Percentiles rank a stretch among this genome's conserved stretches.
phyloP scores from a whole-genome alignment of 2,888 invertebrate species.

The Laspeyria flexula region DNA sequence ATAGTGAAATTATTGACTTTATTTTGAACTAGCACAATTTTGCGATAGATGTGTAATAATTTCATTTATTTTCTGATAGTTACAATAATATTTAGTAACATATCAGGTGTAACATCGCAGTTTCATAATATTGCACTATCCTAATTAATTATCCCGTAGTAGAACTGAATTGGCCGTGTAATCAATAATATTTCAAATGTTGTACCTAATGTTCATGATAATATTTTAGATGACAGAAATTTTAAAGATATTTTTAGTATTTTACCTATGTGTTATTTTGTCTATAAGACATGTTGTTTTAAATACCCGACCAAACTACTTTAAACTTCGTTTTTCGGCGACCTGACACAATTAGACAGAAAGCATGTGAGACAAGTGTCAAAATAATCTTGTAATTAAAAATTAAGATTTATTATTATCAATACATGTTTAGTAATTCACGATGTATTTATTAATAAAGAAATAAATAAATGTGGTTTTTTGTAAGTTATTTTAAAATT shows the following conservation, averaged over 20 bases:
- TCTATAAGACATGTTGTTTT: conserved; percentile 35
- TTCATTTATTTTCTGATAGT: too few species aligned
- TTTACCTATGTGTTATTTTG: conserved; percentile 37
- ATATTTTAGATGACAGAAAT: conserved; percentile 4
- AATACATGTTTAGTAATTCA: conserved; percentile 81
- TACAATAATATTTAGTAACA: too few species aligned
- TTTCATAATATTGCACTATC: too few species aligned
- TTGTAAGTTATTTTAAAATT: conserved; percentile 86
- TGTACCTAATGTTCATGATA: conserved; percentile 12
- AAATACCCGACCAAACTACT: conserved; percentile 44
- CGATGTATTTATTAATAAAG: conserved; percentile 70
- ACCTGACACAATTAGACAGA: conserved; percentile 13
- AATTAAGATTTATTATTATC: conserved; percentile 68
- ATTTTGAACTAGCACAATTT: too few species aligned
- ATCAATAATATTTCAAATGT: conserved; percentile 30
- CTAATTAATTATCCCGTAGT: too few species aligned
- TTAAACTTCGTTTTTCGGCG: conserved; percentile 8
- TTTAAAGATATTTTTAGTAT: conserved; percentile 21
- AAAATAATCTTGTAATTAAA: conserved; percentile 43
- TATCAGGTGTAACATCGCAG: too few species aligned
- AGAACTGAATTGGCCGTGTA: too few species aligned
- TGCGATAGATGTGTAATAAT: too few species aligned
- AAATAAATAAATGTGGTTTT: conserved; percentile 78
- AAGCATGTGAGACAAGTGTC: conserved; percentile 35
- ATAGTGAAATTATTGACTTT: too few species aligned